Percentiles rank a stretch among this genome's conserved stretches.
phyloP scores from a whole-genome alignment of 2,888 invertebrate genomes.

The Pelosia muscerda region DNA sequence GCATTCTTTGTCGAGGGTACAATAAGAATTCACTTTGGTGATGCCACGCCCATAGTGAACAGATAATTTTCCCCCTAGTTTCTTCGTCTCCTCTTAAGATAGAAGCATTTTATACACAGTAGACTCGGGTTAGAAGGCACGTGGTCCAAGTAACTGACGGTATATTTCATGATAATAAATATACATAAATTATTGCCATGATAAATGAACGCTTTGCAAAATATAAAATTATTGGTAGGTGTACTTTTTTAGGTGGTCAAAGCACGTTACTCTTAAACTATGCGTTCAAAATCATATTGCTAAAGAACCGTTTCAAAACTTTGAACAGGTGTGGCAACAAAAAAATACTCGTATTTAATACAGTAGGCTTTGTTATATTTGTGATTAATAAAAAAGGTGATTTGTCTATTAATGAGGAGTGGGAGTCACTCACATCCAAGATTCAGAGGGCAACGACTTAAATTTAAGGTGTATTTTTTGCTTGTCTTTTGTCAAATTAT shows the following conservation, averaged over 20 bases:
- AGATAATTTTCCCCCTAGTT: slow-evolving; percentile 83
- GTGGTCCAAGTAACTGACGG: slow-evolving; percentile 48
- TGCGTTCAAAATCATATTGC: slow-evolving; percentile 11
- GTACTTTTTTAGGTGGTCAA: slow-evolving; percentile 1
- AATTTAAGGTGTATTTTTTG: background rate
- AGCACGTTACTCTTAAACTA: background rate
- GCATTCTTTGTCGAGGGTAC: slow-evolving; percentile 50
- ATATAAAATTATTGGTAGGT: slow-evolving; percentile 1
- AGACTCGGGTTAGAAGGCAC: slow-evolving; percentile 69
- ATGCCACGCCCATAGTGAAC: slow-evolving; percentile 69
- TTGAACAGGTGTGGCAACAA: slow-evolving; percentile 16
- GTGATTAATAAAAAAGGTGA: slow-evolving; percentile 17
- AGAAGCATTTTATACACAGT: slow-evolving; percentile 82
- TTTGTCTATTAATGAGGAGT: slow-evolving; percentile 21
- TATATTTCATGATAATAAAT: slow-evolving; percentile 3
- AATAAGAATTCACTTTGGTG: slow-evolving; percentile 56
- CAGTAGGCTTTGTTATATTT: slow-evolving; percentile 16
- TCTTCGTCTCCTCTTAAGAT: slow-evolving; percentile 81
- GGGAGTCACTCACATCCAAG: slow-evolving; percentile 15
- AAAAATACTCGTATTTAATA: slow-evolving; percentile 16
- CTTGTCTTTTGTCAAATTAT: background rate
- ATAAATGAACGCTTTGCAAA: slow-evolving; percentile 13
- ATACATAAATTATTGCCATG: slow-evolving; percentile 2
- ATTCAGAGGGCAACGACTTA: slow-evolving; percentile 18
- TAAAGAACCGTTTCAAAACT: slow-evolving; percentile 10